phyloP scores from a whole-genome alignment of 2,113 vertebrate species.

The Rostratula benghalensis region DNA sequence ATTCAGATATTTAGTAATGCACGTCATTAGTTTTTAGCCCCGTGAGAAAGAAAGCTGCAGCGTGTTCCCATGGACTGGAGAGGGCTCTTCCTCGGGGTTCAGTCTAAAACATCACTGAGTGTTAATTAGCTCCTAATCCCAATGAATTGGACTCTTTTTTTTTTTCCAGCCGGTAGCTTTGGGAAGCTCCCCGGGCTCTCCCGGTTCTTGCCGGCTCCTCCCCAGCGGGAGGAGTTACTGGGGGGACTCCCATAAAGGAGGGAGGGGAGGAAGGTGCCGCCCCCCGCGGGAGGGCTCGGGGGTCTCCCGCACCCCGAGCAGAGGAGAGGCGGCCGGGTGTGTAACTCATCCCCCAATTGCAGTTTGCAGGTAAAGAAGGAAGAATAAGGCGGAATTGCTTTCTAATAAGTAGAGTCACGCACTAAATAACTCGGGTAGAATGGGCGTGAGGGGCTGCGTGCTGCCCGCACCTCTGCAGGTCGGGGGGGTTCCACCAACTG shows the following conservation, averaged over 20 bases:
- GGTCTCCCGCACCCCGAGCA: accelerated
- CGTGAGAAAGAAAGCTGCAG: background rate
- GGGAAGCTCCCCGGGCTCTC: background rate
- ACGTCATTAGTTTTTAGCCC: background rate
- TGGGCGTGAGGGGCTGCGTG: background rate
- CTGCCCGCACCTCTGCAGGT: no score
- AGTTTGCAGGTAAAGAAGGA: background rate
- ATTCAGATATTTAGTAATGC: no score
- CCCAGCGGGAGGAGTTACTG: constrained; percentile 15
- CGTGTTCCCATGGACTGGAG: accelerated
- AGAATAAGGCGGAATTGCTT: background rate
- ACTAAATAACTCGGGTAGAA: background rate
- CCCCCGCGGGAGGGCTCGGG: accelerated
- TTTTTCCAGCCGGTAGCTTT: background rate
- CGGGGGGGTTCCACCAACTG: background rate
- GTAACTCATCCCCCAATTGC: background rate
- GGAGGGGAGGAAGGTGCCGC: accelerated
- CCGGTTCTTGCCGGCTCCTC: background rate
- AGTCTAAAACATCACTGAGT: background rate
- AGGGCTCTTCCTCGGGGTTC: background rate
- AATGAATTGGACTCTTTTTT: accelerated
- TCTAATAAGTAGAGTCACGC: background rate
- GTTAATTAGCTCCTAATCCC: background rate
- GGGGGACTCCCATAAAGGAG: background rate
- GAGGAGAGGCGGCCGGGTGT: background rate